Conservation (phyloP, 35 echinoderm and acorn worm species). For the Apostichopus japonicus region DNA sequence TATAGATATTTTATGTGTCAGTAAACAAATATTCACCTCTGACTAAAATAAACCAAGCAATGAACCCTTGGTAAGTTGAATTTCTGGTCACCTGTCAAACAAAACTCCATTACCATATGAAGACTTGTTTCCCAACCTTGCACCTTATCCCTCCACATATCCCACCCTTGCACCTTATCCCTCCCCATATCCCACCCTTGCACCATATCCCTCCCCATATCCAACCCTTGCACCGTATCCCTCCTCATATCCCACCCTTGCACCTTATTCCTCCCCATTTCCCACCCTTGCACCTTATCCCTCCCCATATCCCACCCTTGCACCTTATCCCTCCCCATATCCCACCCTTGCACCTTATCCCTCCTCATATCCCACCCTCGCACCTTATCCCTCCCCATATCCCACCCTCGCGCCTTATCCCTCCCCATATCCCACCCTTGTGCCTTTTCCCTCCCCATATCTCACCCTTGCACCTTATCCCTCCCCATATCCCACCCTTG, state of each 20-base stretch:
- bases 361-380: neutral
- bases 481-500: too few species aligned
- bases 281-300: neutral
- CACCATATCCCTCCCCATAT: neutral
- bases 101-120: too few species aligned
- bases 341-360: neutral
- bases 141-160: neutral
- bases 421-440: too few species aligned
- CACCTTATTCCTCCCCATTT: neutral
- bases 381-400: neutral
- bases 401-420: too few species aligned
- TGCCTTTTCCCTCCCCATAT: too few species aligned
- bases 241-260: neutral
- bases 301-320: neutral
- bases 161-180: neutral
- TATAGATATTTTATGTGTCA: too few species aligned
- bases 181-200: neutral
- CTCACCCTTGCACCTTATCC: too few species aligned
- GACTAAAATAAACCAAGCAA: too few species aligned
- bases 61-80: too few species aligned
- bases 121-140: too few species aligned
- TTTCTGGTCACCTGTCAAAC: too few species aligned
- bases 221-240: neutral
- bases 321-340: neutral
- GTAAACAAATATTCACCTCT: too few species aligned